phyloP scores from a whole-genome alignment of 2,113 vertebrate species.

The Nipponia nippon region DNA sequence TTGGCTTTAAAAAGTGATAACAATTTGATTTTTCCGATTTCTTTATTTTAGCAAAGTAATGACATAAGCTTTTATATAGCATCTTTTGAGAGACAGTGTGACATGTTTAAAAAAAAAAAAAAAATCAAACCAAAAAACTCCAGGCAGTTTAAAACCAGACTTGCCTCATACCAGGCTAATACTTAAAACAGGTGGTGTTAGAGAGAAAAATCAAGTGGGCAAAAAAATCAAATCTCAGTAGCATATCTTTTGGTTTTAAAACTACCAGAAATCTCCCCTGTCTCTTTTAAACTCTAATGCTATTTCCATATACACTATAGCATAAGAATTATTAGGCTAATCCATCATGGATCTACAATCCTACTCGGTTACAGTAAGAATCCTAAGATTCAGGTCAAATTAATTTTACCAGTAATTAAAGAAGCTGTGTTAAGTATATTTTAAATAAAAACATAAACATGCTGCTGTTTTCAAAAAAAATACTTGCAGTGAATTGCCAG shows the following conservation, averaged over 20 bases:
- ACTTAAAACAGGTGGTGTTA: background rate
- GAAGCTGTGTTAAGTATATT: background rate
- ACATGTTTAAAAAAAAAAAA: background rate
- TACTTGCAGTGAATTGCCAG: background rate
- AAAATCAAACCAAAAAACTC: no score
- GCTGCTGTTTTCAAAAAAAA: background rate
- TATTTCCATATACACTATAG: background rate
- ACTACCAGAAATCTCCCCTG: background rate
- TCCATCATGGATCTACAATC: background rate
- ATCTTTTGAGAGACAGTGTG: background rate
- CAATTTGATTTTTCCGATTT: background rate
- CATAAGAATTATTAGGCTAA: background rate
- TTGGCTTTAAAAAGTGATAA: background rate
- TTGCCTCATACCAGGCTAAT: background rate
- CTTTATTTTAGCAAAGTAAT: background rate
- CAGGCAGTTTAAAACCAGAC: background rate
- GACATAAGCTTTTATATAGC: background rate
- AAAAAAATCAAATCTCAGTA: background rate
- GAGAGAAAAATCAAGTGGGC: background rate
- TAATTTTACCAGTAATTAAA: background rate
- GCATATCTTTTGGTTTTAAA: background rate
- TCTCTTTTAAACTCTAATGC: background rate
- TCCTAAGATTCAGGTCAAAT: background rate
- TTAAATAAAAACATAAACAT: background rate
- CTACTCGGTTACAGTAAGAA: background rate